A percentile compares a stretch with the other conserved stretches of the same genome.
Conservation (phyloP, 2,797 vertebrate species). For the Phrynocephalus vlangalii region DNA sequence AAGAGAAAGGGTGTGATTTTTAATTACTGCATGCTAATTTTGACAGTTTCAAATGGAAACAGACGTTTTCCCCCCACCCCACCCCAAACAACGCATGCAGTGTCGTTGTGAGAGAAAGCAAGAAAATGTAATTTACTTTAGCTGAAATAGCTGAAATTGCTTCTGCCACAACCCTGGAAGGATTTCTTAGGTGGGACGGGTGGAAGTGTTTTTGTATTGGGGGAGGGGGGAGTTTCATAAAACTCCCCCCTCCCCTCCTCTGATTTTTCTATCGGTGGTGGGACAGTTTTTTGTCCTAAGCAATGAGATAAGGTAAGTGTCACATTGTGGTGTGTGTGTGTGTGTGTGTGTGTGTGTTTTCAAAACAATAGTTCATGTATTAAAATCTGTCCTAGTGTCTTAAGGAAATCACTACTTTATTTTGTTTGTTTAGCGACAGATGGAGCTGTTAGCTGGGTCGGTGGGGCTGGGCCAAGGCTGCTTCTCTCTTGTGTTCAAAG, state of each 20-base stretch:
- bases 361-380: neutral
- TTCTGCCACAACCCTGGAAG: neutral
- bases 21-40: slow-evolving; percentile 90
- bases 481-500: neutral
- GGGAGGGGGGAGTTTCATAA: neutral
- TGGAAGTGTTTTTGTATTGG: accelerated
- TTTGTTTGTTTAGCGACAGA: neutral
- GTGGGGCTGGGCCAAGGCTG: neutral
- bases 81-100: slow-evolving; percentile 65
- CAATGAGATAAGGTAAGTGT: neutral
- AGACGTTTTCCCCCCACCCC: slow-evolving; percentile 74
- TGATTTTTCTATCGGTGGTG: neutral
- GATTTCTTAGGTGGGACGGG: slow-evolving; percentile 1
- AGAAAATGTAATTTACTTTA: slow-evolving; percentile 62
- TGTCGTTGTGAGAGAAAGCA: slow-evolving; percentile 75
- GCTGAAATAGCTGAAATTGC: slow-evolving; percentile 64
- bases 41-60: slow-evolving; percentile 86
- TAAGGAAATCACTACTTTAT: neutral
- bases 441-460: too few relatives aligned
- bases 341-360: neutral
- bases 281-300: neutral
- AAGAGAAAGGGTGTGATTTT: slow-evolving; percentile 89
- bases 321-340: neutral
- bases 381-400: neutral
- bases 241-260: neutral